Evolutionary conservation across 2,888 invertebrate species (phyloP).

Genomic region (Lasioglossum zephyrum): DNA sequence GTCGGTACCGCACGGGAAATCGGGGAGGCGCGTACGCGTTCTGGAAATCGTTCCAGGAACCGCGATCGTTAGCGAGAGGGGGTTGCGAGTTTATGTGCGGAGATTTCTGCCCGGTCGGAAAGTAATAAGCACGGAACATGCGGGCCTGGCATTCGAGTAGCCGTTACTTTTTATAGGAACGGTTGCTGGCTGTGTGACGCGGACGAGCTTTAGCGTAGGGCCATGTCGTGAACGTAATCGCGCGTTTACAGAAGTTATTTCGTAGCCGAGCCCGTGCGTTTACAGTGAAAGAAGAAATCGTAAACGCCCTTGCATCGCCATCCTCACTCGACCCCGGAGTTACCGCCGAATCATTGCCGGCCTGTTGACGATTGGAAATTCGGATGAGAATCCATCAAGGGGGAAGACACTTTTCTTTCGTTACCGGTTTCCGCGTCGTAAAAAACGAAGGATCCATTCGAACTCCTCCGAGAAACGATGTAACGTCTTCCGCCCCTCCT

Average conservation of each 20-base stretch:
- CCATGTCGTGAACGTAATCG: constrained; percentile 42
- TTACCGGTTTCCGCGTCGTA: constrained; percentile 8
- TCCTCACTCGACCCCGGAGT: background rate
- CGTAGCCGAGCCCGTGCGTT: background rate
- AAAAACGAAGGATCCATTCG: constrained; percentile 12
- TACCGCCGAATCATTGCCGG: background rate
- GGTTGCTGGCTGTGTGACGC: constrained; percentile 20
- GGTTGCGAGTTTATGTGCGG: constrained; percentile 51
- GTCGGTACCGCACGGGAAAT: constrained; percentile 12
- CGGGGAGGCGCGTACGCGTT: constrained; percentile 26
- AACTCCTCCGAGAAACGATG: background rate
- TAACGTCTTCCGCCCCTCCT: background rate
- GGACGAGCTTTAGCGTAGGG: constrained; percentile 42
- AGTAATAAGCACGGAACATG: constrained; percentile 56
- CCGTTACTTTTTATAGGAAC: constrained; percentile 61
- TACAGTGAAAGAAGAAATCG: background rate
- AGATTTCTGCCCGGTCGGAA: constrained; percentile 47
- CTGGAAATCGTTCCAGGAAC: constrained; percentile 40
- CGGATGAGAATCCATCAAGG: constrained; percentile 13
- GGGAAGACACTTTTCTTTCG: background rate
- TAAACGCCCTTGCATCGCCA: background rate
- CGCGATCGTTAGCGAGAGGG: constrained; percentile 54
- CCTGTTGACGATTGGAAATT: constrained; percentile 18
- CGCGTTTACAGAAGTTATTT: constrained; percentile 44
- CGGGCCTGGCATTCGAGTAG: constrained; percentile 44